Evolutionary conservation across 2,797 vertebrate species (phyloP), one percentile per base, ranked within the genome.

Genomic region (Buphagus erythrorhynchus): DNA sequence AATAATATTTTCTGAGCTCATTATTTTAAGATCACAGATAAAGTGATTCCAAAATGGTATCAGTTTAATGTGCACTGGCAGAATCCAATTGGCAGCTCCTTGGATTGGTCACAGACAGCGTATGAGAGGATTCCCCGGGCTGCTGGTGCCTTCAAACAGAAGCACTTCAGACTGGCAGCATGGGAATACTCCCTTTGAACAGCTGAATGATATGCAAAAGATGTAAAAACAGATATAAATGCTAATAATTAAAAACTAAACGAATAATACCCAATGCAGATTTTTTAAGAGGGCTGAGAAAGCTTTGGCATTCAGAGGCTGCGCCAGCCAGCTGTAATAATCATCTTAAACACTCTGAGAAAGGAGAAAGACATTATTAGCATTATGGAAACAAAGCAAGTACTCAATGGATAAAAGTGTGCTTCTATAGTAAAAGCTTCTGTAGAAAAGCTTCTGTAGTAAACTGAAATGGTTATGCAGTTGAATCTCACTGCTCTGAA

Each of bases 231-330:
- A 94, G 75, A 96, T 96, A 97, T 97, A 98, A 97, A 97, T 92
- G 90, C 94, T 93, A 96, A 97, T 97, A 98, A 98, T 98, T 98
- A 96, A 97, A 97, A 96, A 83, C 94, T 95, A 98, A 98, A 97
- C 96, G 69, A 97, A 91, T 96, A 97, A 97, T 95, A 97, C 83
- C 93, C 97, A 95, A 80, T 93, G 89, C 88, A 95, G 95, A 95
- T 88, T 94, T 96, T 95, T 95, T 97, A 91, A 97, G 86, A 96
- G 86, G 69, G 45, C 83, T 95, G 85, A 88, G 89, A 86, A 95
- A 51, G 82, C 61, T 97, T 97, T 96, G 79, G 75, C 81, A 94
- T 96, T 96, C 88, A 77, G 82, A 88, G 55, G 77, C 97, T 95
- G 59, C 80, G 86, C 58, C 89, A 97, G 91, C 14, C 72, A 91